Evolutionary conservation across 2,888 invertebrate genomes (phyloP).

Genomic region (Nemurella pictetii): DNA sequence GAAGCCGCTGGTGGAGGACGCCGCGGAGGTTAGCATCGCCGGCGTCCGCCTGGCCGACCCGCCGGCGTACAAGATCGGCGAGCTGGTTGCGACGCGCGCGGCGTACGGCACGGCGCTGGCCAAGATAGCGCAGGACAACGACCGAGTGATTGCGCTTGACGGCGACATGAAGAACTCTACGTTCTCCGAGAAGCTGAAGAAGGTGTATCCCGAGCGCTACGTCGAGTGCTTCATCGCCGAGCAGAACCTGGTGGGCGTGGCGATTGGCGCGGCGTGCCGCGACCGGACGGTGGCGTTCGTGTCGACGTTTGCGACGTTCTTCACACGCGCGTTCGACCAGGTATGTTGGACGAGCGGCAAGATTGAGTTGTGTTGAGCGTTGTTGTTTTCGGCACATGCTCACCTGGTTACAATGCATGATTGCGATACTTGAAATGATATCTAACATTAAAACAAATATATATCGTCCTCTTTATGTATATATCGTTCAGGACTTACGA

Average conservation of each 20-base stretch:
- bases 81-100: constrained; percentile 81
- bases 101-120: constrained; percentile 95
- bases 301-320: constrained; percentile 98
- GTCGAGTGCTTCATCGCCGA: constrained; percentile 99
- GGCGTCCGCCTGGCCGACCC: constrained; percentile 75
- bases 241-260: constrained; percentile 96
- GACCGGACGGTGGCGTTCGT: constrained; percentile 92
- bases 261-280: constrained; percentile 91
- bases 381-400: too few species aligned
- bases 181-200: constrained; percentile 88
- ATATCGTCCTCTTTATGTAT: too few species aligned
- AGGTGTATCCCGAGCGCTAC: constrained; percentile 68
- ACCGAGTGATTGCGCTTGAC: constrained; percentile 89
- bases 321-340: constrained; percentile 96
- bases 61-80: constrained; percentile 79
- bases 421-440: too few species aligned
- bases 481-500: too few species aligned
- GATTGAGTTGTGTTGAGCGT: too few species aligned
- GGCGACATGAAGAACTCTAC: constrained; percentile 99
- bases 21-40: constrained; percentile 72
- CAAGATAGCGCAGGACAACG: constrained; percentile 72
- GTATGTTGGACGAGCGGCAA: too few species aligned
- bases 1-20: constrained; percentile 67
- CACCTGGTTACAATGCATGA: too few species aligned
- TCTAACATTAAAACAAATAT: too few species aligned